These are phyloP conservation scores for Pangasianodon hypophthalmus DNA, from an alignment of 2,113 vertebrate genomes.

Conservation along the genomic window DNA sequence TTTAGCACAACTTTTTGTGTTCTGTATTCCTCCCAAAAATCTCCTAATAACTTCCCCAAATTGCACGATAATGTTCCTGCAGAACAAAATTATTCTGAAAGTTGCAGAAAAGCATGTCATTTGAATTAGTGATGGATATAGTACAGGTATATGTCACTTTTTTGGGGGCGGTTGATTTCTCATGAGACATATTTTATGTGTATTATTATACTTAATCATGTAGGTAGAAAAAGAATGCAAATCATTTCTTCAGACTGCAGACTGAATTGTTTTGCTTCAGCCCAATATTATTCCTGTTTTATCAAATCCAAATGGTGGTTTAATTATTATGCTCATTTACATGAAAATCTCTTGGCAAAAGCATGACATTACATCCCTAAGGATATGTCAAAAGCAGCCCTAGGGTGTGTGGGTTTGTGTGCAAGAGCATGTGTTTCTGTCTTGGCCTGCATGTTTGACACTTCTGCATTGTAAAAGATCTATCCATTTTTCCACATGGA, in stretches of 20 bases:
- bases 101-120: not conserved
- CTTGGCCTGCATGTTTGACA: not conserved
- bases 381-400: not conserved
- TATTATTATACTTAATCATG: not conserved
- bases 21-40: not conserved
- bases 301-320: not conserved
- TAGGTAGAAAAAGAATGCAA: conserved; percentile 24
- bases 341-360: conserved; percentile 45
- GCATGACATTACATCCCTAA: not conserved
- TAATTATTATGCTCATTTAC: conserved; percentile 4
- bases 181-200: not conserved
- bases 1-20: not conserved
- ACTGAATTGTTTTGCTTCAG: conserved; percentile 7
- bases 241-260: conserved; percentile 40
- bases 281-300: not conserved
- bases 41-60: not conserved
- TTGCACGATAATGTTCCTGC: conserved; percentile 1
- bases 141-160: conserved; percentile 20
- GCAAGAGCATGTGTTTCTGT: not conserved
- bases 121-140: conserved; percentile 37
- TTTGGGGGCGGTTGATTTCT: not conserved
- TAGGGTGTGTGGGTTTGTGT: conserved; percentile 9
- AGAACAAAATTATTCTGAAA: conserved; percentile 13
- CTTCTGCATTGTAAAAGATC: not conserved
- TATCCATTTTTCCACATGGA: conserved; percentile 14